Conservation (phyloP, 2,113 vertebrate species). For the Tetrax tetrax region DNA sequence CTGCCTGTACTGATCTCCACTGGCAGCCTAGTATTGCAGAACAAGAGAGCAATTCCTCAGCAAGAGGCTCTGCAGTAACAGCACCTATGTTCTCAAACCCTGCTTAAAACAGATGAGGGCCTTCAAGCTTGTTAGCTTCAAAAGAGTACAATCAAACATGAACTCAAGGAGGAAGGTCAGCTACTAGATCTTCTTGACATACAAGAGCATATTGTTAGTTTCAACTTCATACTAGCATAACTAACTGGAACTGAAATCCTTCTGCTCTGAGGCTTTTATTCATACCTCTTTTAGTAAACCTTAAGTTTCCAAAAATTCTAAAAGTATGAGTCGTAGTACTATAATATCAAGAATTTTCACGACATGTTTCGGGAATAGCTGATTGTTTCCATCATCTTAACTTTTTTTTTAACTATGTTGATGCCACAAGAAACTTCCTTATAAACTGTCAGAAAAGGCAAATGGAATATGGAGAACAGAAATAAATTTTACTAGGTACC, state of each 20-base stretch:
- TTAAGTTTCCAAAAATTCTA: constrained; percentile 7
- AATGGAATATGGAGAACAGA: neutral
- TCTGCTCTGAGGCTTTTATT: neutral
- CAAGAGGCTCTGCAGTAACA: neutral
- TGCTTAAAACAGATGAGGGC: neutral
- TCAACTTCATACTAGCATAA: neutral
- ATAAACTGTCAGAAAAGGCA: neutral
- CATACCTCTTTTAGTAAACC: neutral
- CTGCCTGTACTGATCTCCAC: neutral
- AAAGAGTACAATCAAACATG: neutral
- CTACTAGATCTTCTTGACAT: neutral
- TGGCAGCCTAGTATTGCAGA: neutral
- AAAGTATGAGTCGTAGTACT: neutral
- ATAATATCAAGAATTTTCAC: neutral
- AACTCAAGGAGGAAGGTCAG: neutral
- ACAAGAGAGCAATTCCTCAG: neutral
- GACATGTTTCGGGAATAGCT: neutral
- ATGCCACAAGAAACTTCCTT: neutral
- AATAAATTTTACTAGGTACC: neutral
- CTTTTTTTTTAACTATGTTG: neutral
- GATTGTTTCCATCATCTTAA: neutral
- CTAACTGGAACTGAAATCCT: neutral
- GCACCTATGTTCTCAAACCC: neutral
- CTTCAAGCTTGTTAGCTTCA: neutral
- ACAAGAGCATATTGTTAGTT: neutral